Conservation (phyloP, 2,888 invertebrate genomes). For the Machimus atricapillus region DNA sequence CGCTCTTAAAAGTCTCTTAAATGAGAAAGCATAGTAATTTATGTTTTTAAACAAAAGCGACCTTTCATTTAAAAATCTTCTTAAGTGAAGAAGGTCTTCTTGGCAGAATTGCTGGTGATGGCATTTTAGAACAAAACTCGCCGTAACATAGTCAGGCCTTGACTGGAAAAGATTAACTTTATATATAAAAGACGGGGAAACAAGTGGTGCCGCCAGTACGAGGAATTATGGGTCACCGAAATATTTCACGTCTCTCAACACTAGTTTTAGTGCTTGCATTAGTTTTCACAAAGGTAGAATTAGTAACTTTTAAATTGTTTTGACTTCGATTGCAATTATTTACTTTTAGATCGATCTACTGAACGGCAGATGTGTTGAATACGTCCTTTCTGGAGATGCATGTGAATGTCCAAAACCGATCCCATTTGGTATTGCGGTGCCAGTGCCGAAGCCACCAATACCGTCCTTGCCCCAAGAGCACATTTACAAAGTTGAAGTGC, state of each 20-base stretch:
- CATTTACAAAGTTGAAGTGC: constrained; percentile 55
- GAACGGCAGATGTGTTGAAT: constrained; percentile 51
- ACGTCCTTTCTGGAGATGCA: constrained; percentile 55
- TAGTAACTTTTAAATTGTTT: background rate
- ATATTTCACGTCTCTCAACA: background rate
- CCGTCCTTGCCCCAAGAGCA: constrained; percentile 49
- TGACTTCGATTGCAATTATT: background rate
- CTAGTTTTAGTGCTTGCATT: background rate
- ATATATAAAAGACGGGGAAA: background rate
- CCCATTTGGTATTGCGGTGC: constrained; percentile 54
- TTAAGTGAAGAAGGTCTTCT: background rate
- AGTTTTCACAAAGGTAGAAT: background rate
- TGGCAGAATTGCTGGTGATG: no score
- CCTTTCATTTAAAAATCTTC: background rate
- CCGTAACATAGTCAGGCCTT: background rate
- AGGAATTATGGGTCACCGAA: background rate
- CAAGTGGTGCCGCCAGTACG: background rate
- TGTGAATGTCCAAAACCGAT: constrained; percentile 55
- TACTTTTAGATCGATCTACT: constrained; percentile 48
- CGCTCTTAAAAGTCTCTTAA: background rate
- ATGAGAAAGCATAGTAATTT: background rate
- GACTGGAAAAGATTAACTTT: background rate
- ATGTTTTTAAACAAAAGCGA: background rate
- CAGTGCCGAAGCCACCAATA: constrained; percentile 49
- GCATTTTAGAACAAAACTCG: background rate